phyloP scores from a whole-genome alignment of 2,113 vertebrate genomes.

The Ophiodon elongatus region DNA sequence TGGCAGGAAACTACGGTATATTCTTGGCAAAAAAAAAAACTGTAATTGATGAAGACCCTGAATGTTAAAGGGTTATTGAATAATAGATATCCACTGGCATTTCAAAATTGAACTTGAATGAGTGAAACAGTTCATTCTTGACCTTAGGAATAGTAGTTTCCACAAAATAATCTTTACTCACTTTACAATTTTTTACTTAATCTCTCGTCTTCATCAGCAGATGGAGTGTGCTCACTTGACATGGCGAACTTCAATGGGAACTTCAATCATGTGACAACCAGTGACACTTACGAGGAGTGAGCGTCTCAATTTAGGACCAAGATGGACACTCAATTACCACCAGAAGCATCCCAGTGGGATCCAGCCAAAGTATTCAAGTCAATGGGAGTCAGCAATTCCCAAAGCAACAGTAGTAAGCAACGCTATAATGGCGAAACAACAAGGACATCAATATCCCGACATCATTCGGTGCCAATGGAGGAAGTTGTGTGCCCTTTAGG shows the following conservation, averaged over 20 bases:
- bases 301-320: not conserved
- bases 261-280: not conserved
- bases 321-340: not conserved
- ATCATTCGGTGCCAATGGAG: not conserved
- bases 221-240: not conserved
- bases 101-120: not conserved
- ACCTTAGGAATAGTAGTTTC: not conserved
- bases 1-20: not conserved
- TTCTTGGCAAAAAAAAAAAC: not conserved
- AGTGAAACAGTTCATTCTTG: not conserved
- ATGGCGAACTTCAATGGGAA: not conserved
- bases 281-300: not conserved
- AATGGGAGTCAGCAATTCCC: not conserved
- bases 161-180: not conserved
- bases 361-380: not conserved
- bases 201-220: not conserved
- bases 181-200: not conserved
- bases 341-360: not conserved
- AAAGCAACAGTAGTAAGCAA: not conserved
- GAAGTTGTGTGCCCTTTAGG: not conserved
- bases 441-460: not conserved
- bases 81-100: not conserved
- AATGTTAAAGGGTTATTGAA: not conserved
- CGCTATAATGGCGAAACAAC: not conserved
- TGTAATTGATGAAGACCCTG: not conserved